Base-by-base conservation (phyloP, 2,113 vertebrate genomes). In the Monopterus albus region DNA sequence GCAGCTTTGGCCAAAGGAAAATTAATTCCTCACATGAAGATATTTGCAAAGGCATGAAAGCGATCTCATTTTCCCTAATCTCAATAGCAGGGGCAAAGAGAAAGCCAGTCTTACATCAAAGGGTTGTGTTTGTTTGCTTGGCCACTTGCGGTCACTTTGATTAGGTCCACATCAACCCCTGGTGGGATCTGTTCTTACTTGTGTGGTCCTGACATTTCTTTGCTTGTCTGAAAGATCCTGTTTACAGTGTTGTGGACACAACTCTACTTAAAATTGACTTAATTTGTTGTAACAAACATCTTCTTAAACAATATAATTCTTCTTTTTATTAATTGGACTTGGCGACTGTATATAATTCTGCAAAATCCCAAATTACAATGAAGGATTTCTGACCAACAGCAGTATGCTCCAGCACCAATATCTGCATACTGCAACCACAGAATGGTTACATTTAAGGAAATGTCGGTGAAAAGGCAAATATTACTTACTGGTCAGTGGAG, bases 11-110 rank as follows among this genome's bases (percentile, higher is more conserved):
- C 83, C 77, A 78, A 74, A 51, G 67, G 81, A 82, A 91, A 89
- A 89, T 87, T 62, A 86, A 88, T 86, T 90, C 74, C 67, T 79
- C 78, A 83, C 78, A 83, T 86, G 76, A 59, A 79, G 79, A 86
- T 80, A 85, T 89, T 83, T 87, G 83, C 79, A 85, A 87, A 78
- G 74, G 83, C 87, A 80, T 87, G 86, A 87, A 87, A 83, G 83
- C 80, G 64, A 77, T 79, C 68, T 83, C 46, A 64, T 87, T 84
- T 88, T 75, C 59, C 75, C 75, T 81, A 61, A 85, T 83, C 73
- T 82, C 68, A 78, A 75, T 51, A 52, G 75, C 74, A 72, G 60
- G 56, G 61, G 79, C 36, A 65, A 39, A 73, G 70, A 79, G 58
- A 75, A 82, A 81, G 69, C 12, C 68, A 66, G 81, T 42, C 65